A percentile compares a stretch with the other conserved stretches of the same genome.
Evolutionary conservation across 1,140 invertebrate species (phyloP).

Genomic region (Drosophila pandora): DNA sequence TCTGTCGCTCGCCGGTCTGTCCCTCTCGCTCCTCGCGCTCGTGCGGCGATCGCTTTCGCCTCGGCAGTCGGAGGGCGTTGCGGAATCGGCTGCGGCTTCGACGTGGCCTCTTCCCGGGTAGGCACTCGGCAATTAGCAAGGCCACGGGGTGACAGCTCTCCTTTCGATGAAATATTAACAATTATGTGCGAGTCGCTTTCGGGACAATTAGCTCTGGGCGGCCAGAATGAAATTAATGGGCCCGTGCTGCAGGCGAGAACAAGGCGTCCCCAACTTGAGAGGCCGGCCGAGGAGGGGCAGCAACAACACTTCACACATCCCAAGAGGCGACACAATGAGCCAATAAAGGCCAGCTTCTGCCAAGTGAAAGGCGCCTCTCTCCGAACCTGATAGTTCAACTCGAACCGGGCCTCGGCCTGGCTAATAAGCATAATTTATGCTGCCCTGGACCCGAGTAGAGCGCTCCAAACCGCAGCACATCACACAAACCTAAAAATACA

Average conservation of each 20-base stretch:
- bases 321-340: conserved; percentile 50
- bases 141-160: conserved; percentile 64
- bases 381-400: conserved; percentile 1
- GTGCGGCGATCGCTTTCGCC: conserved; percentile 35
- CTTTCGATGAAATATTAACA: conserved; percentile 53
- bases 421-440: conserved; percentile 64
- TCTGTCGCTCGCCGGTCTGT: conserved; percentile 5
- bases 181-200: conserved; percentile 26
- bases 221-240: conserved; percentile 36
- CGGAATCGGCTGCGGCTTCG: neutral
- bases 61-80: conserved; percentile 35
- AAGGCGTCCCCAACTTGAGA: conserved; percentile 35
- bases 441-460: conserved; percentile 14
- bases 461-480: conserved; percentile 37
- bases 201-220: conserved; percentile 54
- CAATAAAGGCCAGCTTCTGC: conserved; percentile 67
- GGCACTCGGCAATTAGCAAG: conserved; percentile 74
- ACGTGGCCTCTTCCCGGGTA: conserved; percentile 12
- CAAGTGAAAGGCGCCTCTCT: conserved; percentile 31
- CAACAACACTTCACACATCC: conserved; percentile 1
- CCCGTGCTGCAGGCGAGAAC: conserved; percentile 25
- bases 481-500: conserved; percentile 37
- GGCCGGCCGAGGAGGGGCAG: conserved; percentile 47
- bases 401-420: neutral
- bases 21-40: conserved; percentile 24